A percentile compares a stretch with the other conserved stretches of the same genome.
phyloP scores from a whole-genome alignment of 1,140 invertebrate genomes.

The Drosophila subobscura region DNA sequence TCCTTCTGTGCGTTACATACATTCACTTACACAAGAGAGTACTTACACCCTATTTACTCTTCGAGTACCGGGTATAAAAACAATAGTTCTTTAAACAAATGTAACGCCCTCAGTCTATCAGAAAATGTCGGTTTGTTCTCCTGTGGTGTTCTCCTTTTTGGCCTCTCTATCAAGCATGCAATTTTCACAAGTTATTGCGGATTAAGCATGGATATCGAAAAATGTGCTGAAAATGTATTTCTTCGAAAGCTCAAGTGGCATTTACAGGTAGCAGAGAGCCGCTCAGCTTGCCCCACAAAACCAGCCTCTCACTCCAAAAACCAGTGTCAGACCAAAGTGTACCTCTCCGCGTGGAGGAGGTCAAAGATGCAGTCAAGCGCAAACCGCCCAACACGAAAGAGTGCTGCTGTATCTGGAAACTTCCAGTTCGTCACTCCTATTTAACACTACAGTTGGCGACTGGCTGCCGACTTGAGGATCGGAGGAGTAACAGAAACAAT shows the following conservation, averaged over 20 bases:
- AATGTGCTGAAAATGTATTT: slow-evolving; percentile 47
- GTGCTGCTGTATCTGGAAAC: slow-evolving; percentile 66
- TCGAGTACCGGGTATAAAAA: too few species aligned
- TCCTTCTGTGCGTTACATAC: too few species aligned
- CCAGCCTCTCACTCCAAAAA: neutral
- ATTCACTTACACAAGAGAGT: too few species aligned
- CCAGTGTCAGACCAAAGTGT: neutral
- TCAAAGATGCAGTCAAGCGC: slow-evolving; percentile 68
- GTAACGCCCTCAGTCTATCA: too few species aligned
- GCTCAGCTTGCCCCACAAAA: slow-evolving; percentile 2
- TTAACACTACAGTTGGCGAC: slow-evolving; percentile 17
- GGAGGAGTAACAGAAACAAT: slow-evolving; percentile 52
- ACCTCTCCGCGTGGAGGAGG: slow-evolving; percentile 9
- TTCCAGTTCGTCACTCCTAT: slow-evolving; percentile 74
- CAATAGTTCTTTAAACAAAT: too few species aligned
- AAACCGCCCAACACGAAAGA: slow-evolving; percentile 66
- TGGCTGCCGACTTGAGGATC: slow-evolving; percentile 11
- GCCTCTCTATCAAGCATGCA: neutral
- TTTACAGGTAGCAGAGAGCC: slow-evolving; percentile 46
- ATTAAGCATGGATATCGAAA: slow-evolving; percentile 6
- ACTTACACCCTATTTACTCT: too few species aligned
- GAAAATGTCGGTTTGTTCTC: too few species aligned
- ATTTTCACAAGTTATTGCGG: neutral
- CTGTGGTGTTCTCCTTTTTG: too few species aligned
- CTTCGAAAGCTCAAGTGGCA: slow-evolving; percentile 52